Base-by-base conservation (phyloP, 2,888 invertebrate species). In the Koerneria pararmatus region DNA sequence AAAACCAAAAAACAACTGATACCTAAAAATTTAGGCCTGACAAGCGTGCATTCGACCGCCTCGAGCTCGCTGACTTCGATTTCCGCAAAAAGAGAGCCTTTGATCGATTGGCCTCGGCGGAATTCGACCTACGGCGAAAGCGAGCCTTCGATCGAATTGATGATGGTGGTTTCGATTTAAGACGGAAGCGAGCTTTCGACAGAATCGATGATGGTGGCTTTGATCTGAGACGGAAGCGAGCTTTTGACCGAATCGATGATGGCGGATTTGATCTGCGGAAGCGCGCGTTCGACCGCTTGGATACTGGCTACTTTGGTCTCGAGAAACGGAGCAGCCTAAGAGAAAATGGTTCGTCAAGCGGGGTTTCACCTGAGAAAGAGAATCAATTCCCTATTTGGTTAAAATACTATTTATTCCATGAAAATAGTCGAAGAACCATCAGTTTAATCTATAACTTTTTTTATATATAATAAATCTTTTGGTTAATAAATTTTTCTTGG, bases 111-210 rank as follows among this genome's bases (percentile, higher is more conserved):
- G 62, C 19, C 53, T 51, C 27, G 8, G 27, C 8, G 19, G 53
- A 51, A n/a, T 51, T 51, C 22, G 19, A n/a, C 22, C 19, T 51
- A 27, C 19, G 53, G 27, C 19, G 22, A 51, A 51, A 51, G 19
- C 37, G 64, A 4, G 64, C 64, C 31, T 64, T 64, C 31, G 64
- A 64, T n/a, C 64, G 64, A 1, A 41, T 64, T 15, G 62, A 62
- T 41, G 51, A 53, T 53, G 6, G 24, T 24, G 62, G 53, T 24
- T 62, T 62, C 62, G 35, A n/a, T 11, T 41, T 62, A 53, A 32
- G 62, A 34, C 3, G 53, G 19, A 62, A 62, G 37, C 29, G 62
- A 1, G 62, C 62, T n/a, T 62, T 62, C 35, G 62, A 62, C 22
- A 3, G 57, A 8, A n/a, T 51, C 8, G 53, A 51, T n/a, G 53